Evolutionary conservation across 2,113 vertebrate species (phyloP).

Genomic region (Melozone crissalis): DNA sequence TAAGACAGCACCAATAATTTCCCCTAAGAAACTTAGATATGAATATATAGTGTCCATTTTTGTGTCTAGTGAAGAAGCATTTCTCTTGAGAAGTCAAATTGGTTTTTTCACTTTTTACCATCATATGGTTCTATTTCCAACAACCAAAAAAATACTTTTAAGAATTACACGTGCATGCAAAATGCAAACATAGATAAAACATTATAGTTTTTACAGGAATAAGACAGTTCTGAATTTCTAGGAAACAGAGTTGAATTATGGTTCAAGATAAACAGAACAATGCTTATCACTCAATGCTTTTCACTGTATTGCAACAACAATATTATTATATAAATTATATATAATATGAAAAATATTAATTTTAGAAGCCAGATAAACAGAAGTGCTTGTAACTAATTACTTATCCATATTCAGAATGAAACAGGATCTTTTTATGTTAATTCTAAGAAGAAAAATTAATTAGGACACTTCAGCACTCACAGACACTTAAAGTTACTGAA

Average conservation of each 20-base stretch:
- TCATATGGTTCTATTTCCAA: background rate
- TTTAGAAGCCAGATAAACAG: background rate
- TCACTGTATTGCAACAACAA: background rate
- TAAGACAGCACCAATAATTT: slow-evolving; percentile 15
- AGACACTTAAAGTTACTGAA: background rate
- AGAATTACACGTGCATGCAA: background rate
- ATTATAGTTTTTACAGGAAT: background rate
- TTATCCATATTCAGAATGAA: background rate
- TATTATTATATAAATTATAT: background rate
- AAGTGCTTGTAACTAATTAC: background rate
- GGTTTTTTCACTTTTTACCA: background rate
- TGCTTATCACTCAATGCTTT: background rate
- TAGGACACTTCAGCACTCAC: background rate
- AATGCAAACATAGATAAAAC: background rate
- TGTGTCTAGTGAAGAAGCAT: slow-evolving; percentile 6
- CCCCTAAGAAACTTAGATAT: slow-evolving; percentile 31
- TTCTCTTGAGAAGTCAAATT: slow-evolving; percentile 5
- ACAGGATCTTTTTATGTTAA: background rate
- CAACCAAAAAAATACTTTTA: background rate
- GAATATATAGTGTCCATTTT: background rate
- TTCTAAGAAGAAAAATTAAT: background rate
- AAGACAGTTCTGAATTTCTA: background rate
- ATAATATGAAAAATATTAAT: background rate
- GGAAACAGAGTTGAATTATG: background rate
- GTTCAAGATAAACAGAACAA: background rate